These are phyloP conservation scores for Harlomillsia oculata DNA, from an alignment of 1,140 invertebrate genomes.

Conservation along the genomic window DNA sequence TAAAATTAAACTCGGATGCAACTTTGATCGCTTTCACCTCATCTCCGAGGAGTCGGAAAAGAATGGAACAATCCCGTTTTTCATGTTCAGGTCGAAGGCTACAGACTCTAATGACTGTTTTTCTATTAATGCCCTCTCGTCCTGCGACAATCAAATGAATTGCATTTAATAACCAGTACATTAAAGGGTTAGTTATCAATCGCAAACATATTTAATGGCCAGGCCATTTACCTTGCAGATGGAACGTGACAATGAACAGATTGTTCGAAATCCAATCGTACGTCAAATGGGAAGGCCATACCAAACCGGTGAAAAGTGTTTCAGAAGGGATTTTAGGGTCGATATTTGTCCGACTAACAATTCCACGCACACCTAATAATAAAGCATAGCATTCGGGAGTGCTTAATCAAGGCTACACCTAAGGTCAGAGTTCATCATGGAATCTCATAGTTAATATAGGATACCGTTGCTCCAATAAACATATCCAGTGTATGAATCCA, in stretches of 20 bases:
- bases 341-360: neutral
- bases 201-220: neutral
- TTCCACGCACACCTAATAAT: constrained; percentile 1
- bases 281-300: neutral
- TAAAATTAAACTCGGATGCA: neutral
- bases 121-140: neutral
- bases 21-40: constrained; percentile 1
- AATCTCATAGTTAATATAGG: too few species aligned
- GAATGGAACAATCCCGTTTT: neutral
- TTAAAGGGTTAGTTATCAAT: neutral
- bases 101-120: constrained; percentile 4
- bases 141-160: neutral
- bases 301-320: neutral
- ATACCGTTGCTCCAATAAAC: constrained; percentile 5
- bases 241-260: neutral
- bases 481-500: neutral
- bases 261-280: constrained; percentile 18
- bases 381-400: too few species aligned
- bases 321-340: neutral
- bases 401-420: too few species aligned
- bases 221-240: neutral
- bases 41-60: neutral
- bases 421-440: too few species aligned
- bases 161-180: neutral
- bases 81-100: neutral